Percentiles rank a stretch among this genome's conserved stretches.
Conservation (phyloP, 2,888 invertebrate species). For the Eulithis prunata region DNA sequence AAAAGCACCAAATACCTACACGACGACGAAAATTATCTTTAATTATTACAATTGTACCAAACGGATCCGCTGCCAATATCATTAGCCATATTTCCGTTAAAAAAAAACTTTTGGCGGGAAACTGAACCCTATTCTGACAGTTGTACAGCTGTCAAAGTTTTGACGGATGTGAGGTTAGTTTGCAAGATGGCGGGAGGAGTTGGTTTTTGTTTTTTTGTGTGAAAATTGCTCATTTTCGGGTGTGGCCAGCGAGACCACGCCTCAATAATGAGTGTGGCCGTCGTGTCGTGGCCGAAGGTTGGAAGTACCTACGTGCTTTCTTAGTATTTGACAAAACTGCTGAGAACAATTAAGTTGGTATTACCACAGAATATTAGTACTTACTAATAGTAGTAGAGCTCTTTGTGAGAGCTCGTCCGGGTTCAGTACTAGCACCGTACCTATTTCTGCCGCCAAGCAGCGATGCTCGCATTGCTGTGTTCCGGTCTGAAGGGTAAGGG, state of each 20-base stretch:
- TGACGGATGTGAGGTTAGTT: conserved; percentile 26
- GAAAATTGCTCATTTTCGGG: conserved; percentile 42
- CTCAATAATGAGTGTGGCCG: conserved; percentile 30
- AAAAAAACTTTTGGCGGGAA: conserved; percentile 30
- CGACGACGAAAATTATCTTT: conserved; percentile 57
- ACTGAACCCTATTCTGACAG: conserved; percentile 34
- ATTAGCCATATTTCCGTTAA: conserved; percentile 8
- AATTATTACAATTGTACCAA: conserved; percentile 52
- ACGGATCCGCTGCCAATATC: conserved; percentile 24
- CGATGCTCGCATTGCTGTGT: no score
- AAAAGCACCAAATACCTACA: conserved; percentile 55
- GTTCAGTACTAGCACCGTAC: no score
- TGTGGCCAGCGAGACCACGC: conserved; percentile 35
- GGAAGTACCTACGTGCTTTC: conserved; percentile 21
- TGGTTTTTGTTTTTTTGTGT: conserved; percentile 36
- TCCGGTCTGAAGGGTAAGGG: no score
- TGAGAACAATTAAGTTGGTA: conserved; percentile 14
- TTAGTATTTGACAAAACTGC: conserved; percentile 29
- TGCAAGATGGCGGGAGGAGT: conserved; percentile 40
- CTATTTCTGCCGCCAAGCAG: no score
- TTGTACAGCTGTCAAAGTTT: conserved; percentile 36
- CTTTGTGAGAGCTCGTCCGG: no score
- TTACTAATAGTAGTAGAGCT: no score
- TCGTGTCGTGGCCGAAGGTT: conserved; percentile 8
- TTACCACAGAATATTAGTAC: neutral